phyloP scores from a whole-genome alignment of 2,113 vertebrate species.

The Bubo blakistoni region DNA sequence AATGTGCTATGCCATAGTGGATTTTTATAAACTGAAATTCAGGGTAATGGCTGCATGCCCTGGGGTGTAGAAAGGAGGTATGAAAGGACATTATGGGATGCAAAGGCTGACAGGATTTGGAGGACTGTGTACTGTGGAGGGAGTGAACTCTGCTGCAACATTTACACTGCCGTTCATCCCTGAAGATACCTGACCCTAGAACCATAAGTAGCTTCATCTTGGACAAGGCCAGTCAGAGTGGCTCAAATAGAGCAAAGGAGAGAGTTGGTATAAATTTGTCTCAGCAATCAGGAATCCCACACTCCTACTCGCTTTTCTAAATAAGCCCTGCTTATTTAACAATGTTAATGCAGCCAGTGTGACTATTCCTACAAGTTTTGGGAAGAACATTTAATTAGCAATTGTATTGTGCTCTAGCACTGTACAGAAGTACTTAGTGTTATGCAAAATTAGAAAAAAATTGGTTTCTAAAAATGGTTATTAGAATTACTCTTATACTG shows the following conservation, averaged over 20 bases:
- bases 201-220: background rate
- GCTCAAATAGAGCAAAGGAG: background rate
- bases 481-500: background rate
- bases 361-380: background rate
- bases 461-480: background rate
- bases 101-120: background rate
- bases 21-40: background rate
- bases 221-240: background rate
- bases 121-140: background rate
- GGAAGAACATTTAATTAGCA: background rate
- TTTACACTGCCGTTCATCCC: background rate
- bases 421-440: background rate
- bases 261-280: background rate
- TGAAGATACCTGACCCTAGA: background rate
- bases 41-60: background rate
- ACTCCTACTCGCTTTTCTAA: background rate
- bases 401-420: background rate
- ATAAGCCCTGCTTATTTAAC: background rate
- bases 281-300: background rate
- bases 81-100: background rate
- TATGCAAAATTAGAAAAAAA: background rate
- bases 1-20: background rate
- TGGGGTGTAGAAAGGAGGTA: fast-evolving
- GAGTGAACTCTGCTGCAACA: background rate
- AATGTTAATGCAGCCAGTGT: background rate